Evolutionary conservation across 2,797 vertebrate genomes (phyloP).

Genomic region (Spinus olivaceus): DNA sequence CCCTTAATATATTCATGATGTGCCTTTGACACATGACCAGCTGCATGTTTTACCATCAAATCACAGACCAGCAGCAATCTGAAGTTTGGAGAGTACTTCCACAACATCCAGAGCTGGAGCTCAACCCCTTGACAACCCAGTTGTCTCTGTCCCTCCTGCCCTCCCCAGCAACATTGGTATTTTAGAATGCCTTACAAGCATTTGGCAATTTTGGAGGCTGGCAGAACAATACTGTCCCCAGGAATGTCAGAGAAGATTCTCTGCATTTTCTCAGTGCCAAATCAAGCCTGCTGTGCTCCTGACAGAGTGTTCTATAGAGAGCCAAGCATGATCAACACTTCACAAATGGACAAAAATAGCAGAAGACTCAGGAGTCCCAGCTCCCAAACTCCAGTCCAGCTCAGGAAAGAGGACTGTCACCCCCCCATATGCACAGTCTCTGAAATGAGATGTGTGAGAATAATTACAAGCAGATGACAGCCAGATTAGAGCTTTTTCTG

Average conservation of each 20-base stretch:
- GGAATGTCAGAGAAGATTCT: neutral
- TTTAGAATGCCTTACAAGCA: neutral
- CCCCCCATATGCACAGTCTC: neutral
- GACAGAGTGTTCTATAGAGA: neutral
- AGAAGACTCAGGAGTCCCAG: neutral
- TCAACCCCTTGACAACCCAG: neutral
- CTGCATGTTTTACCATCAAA: neutral
- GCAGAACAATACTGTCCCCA: neutral
- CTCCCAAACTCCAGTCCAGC: neutral
- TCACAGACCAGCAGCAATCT: neutral
- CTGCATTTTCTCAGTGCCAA: neutral
- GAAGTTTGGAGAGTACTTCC: neutral
- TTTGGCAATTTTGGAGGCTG: neutral
- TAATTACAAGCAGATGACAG: neutral
- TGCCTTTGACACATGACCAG: neutral
- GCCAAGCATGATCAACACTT: neutral
- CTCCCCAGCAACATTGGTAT: neutral
- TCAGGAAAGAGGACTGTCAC: neutral
- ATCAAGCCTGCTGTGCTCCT: neutral
- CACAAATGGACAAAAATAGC: neutral
- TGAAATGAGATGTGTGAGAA: neutral
- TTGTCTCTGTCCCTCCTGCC: neutral
- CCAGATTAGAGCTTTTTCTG: neutral
- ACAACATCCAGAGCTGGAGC: neutral
- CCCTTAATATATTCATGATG: neutral